Base-by-base conservation (phyloP, 2,797 vertebrate genomes). In the Spizella passerina region DNA sequence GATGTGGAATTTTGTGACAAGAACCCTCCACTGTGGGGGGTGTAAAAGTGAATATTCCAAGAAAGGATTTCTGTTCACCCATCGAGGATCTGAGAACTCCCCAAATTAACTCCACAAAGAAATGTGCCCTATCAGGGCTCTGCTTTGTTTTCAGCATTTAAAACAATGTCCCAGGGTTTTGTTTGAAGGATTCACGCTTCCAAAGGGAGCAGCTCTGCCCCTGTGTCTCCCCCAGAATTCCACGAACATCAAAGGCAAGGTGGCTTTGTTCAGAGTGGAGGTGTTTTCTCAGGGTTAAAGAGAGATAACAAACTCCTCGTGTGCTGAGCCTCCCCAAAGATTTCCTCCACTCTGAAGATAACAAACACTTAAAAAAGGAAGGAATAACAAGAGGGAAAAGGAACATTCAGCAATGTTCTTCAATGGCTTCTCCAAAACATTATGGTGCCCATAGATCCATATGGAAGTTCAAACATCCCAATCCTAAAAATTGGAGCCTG, bases 351-450 rank as follows among this genome's bases (percentile, higher is more conserved):
- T 46, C 41, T 43, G 63, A 8, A 65, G 26, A 29, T 1, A 64
- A 6, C 16, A 80, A 4, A 41, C 5, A 6, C 27, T 57, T 38
- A 0, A 26, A 82, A 49, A 50, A 39, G 3, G 17, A 78, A 86
- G 53, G 55, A 86, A 73, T 9, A 77, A 26, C 17, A 30, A 19
- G 39, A 32, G 22, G 30, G 44, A 53, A 56, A 72, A 32, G 5
- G 57, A 72, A 47, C 18, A 6, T 19, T 53, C 46, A 57, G 27
- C 16, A 4, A 9, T 5, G 3, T 15, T 34, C 27, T 71, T 52
- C 39, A 52, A 0, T 3, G 17, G 6, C 10, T 86, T 57, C 52
- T 83, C 65, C 0, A 0, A 23, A 81, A 21, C 3, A 2, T 47
- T 18, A 4, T 2, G 11, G 29, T 49, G 50, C 24, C 27, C 21